Percentiles rank a stretch among this genome's conserved stretches.
Conservation (phyloP, 2,113 vertebrate genomes). For the Procapra przewalskii region DNA sequence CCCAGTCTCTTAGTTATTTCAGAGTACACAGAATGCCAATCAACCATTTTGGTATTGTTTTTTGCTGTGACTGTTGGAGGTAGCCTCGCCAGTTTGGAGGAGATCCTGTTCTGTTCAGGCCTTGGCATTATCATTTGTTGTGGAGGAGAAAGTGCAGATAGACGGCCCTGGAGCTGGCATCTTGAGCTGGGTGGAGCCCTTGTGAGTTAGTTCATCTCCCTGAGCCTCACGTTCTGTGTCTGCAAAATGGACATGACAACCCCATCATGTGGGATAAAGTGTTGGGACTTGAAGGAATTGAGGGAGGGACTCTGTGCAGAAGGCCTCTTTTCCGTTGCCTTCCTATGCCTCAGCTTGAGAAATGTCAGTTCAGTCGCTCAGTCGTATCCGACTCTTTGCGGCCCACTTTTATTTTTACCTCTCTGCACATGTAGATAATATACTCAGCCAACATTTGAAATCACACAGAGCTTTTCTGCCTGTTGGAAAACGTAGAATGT, state of each 20-base stretch:
- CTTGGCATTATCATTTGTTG: not conserved
- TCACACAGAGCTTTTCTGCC: not conserved
- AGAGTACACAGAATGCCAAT: not conserved
- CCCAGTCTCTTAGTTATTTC: not conserved
- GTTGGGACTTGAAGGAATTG: not conserved
- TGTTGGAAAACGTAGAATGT: not conserved
- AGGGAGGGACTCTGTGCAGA: not conserved
- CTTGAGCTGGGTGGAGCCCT: not conserved
- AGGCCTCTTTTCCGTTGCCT: not conserved
- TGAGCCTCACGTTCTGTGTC: not conserved
- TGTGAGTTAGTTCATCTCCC: not conserved
- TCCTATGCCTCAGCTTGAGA: not conserved
- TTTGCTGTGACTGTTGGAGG: not conserved
- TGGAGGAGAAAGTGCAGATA: not conserved
- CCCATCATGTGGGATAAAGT: not conserved
- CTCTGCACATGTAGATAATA: not conserved
- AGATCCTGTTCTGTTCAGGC: not conserved
- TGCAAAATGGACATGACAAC: not conserved
- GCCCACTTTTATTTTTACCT: not conserved
- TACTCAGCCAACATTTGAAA: not conserved
- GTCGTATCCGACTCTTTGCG: too few species aligned
- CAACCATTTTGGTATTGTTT: not conserved
- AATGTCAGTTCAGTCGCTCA: too few species aligned
- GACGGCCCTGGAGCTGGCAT: not conserved
- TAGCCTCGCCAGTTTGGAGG: not conserved